Base-by-base conservation (phyloP, 2,113 vertebrate species). In the Leucopternis melanops region DNA sequence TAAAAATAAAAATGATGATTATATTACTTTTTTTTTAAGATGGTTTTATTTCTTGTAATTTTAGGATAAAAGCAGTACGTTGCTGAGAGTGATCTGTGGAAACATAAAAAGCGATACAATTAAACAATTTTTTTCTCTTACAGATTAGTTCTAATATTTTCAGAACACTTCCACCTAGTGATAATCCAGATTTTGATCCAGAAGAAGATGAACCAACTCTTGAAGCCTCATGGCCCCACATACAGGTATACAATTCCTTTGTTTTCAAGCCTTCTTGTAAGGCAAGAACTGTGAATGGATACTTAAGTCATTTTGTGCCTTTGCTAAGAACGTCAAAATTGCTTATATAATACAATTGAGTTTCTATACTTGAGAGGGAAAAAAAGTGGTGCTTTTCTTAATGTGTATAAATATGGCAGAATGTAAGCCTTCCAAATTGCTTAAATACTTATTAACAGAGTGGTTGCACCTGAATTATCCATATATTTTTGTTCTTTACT, bases 141-240 rank as follows among this genome's bases (percentile, higher is more conserved):
- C 98, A 99, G 99, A 99, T 99, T 96, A 98, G 98, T 96, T 99
- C 98, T 97, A 99, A 99, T 96, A 99, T 99, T 97, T 99, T 99
- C 97, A 98, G 99, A 96, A 99, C 99, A 45, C 99, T 99, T 97
- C 99, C 99, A 86, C 99, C 99, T 59, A 99, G 99, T 80, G 99
- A 99, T 69, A 99, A 99, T 96, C 99, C 99, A 5, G 99, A 99
- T 96, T 99, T 99, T 97, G 99, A 99, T 97, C 99, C 99, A 79
- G 99, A 99, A 96, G 99, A 99, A 96, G 99, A 99, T 84, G 99
- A 99, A 65, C 99, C 99, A 78, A 99, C 99, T 15, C 98, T 99
- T 15, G 99, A 99, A 97, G 99, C 98, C 50, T 99, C 99, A 4
- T 99, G 99, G 99, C 99, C 99, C 79, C 99, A 99, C 97, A 99